Evolutionary conservation across 2,113 vertebrate species (phyloP), one percentile per base, ranked within the genome.

Genomic region (Halcyon malimbica): DNA sequence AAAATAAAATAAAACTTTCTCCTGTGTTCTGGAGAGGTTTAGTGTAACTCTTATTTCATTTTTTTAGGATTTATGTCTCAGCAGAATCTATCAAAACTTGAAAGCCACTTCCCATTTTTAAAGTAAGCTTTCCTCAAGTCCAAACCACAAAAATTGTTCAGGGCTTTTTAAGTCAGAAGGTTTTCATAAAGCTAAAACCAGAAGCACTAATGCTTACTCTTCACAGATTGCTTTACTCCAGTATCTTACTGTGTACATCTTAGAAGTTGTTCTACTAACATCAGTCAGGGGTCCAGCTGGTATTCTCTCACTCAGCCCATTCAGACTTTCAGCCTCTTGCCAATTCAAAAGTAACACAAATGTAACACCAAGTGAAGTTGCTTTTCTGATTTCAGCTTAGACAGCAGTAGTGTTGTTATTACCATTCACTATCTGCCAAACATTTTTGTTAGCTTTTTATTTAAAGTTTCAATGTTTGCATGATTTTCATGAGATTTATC

Each of bases 81-180:
- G 16, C 13, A 77, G 25, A 75, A 91, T 46, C 42, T 62, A 68
- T 57, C 13, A 67, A 87, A 80, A 76, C 11, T 18, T 48, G 20
- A 60, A 74, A 79, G 23, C 16, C 12, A 25, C 6, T 93, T 97
- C 64, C 80, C 9, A 44, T 92, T 94, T 94, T 86, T 48, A 56
- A 73, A 67, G 74, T 83, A 87, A 97, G 86, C 89, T 96, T 93
- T 94, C 78, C 85, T 77, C 35, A 80, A 65, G 26, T 85, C n/a
- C 69, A 91, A 79, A 89, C 46, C 48, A 87, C 18, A 62, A 48
- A 7, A 91, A 44, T 19, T 51, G 28, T 75, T 70, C 28, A 28
- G 51, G 12, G 42, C 15, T 94, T 87, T 96, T 76, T 89, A 94
- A 95, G 4, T 39, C 60, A 83, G 57, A 89, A 83, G 68, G 8